Percentiles rank a stretch among this genome's conserved stretches.
Evolutionary conservation across 2,888 invertebrate species (phyloP).

Genomic region (Crematogaster levior): DNA sequence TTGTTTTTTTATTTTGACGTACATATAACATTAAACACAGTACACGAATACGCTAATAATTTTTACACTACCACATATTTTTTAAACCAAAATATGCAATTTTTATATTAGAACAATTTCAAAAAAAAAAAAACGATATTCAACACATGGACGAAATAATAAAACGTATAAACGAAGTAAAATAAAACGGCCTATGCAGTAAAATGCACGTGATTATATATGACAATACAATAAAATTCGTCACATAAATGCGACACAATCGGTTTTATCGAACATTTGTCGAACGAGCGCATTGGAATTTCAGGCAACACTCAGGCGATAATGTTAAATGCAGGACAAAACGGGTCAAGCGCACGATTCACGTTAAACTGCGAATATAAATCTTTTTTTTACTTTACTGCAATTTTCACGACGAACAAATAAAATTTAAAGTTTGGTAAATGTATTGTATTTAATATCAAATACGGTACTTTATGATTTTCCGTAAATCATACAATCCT

Average conservation of each 20-base stretch:
- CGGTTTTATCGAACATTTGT: conserved; percentile 27
- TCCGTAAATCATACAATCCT: background rate
- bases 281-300: background rate
- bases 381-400: background rate
- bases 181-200: conserved; percentile 9
- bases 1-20: background rate
- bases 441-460: background rate
- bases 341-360: background rate
- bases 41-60: conserved; percentile 17
- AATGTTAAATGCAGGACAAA: conserved; percentile 16
- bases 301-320: conserved; percentile 13
- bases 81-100: background rate
- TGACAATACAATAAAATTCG: conserved; percentile 27
- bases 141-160: background rate
- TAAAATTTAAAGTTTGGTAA: background rate
- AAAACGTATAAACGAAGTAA: background rate
- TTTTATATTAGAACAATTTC: conserved; percentile 19
- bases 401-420: background rate
- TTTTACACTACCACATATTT: conserved; percentile 38
- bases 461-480: background rate
- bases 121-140: conserved; percentile 16
- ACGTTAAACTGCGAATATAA: conserved; percentile 12
- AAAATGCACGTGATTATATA: conserved; percentile 4
- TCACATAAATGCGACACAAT: conserved; percentile 22
- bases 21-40: background rate